Evolutionary conservation across 2,113 vertebrate genomes (phyloP).

Genomic region (Martes martes): DNA sequence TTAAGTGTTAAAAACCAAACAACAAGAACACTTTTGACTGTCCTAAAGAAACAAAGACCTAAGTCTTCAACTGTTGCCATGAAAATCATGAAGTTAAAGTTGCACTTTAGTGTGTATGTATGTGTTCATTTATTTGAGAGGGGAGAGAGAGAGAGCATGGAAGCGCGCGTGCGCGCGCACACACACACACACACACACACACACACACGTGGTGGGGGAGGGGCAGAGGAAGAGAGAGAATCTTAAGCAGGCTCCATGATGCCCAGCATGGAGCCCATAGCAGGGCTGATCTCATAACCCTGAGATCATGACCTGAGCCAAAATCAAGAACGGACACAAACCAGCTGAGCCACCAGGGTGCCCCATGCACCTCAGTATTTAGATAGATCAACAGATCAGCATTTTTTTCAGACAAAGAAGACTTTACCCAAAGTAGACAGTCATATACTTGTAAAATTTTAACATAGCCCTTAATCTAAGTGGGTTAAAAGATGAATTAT

Average conservation of each 20-base stretch:
- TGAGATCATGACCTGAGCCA: neutral
- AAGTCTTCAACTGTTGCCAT: neutral
- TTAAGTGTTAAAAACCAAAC: neutral
- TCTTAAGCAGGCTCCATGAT: neutral
- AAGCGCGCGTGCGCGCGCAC: accelerated
- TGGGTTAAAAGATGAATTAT: neutral
- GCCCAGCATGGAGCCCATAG: neutral
- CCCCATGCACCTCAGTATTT: neutral
- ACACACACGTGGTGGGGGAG: neutral
- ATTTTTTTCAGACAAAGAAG: neutral
- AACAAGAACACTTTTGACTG: neutral
- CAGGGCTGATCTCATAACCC: too few species aligned
- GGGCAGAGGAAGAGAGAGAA: neutral
- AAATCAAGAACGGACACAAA: neutral
- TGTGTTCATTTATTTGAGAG: too few species aligned
- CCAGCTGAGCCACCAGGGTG: neutral
- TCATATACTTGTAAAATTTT: neutral
- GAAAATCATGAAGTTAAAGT: neutral
- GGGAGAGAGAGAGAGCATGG: too few species aligned
- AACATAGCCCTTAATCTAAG: neutral
- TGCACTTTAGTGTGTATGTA: neutral
- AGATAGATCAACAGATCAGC: neutral
- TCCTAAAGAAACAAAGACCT: neutral
- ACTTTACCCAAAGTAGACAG: neutral
- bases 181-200: too few species aligned